Evolutionary conservation across 2,113 vertebrate species (phyloP), one percentile per base, ranked within the genome.

Genomic region (Passer montanus): DNA sequence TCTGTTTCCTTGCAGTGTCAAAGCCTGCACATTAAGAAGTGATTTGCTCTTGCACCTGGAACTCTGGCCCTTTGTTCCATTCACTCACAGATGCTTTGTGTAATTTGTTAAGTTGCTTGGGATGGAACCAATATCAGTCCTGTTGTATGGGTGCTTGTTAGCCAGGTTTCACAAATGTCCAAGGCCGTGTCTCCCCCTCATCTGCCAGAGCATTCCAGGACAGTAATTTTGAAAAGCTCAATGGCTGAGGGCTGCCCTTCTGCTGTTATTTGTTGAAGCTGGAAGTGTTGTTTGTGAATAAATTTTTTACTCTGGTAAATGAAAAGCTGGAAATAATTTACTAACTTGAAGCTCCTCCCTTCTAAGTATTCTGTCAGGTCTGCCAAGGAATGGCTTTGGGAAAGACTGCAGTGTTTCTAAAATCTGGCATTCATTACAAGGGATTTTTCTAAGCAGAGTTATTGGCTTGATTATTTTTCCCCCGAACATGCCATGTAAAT

Each of bases 341-440:
- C 92, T 95, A 43, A 82, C 90, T 78, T 69, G 66, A 96, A 92
- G 92, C 96, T 95, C 92, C 95, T 96, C 95, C 94, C 94, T 95
- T 78, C 64, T 43, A 89, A 96, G 80, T 93, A 41, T 78, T 96
- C 80, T 94, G 75, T 93, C 79, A 93, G 79, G 72, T 88, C 68
- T 96, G 93, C 92, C 93, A 96, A 96, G 80, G 79, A 96, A 96
- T 31, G 67, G 88, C 80, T 97, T 93, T 89, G 92, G 86, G 93
- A 94, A 94, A 53, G 80, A 94, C 86, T 92, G 83, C 23, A 90
- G 76, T 26, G 53, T 93, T 95, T 95, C 93, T 92, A 15, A 90
- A 97, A 92, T 95, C 95, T 97, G 95, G 96, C 93, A 90, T 95
- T 96, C 90, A 95, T 97, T 97, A 96, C 78, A 70, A 96, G 89